A percentile compares a stretch with the other conserved stretches of the same genome.
phyloP scores from a whole-genome alignment of 1,140 invertebrate genomes.

The Cotesia vestalis region DNA sequence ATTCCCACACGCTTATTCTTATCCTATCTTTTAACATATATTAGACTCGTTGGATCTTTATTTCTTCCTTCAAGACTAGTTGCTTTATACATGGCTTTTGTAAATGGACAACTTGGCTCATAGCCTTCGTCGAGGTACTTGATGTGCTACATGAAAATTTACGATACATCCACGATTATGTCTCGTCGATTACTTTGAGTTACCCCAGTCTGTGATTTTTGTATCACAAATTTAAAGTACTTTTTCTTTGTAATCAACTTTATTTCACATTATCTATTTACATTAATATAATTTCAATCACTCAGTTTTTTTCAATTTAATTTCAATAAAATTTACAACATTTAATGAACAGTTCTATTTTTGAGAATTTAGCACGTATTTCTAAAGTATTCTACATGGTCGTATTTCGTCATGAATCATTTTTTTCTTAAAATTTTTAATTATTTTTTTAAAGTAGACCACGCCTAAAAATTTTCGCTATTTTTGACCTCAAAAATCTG shows the following conservation, averaged over 20 bases:
- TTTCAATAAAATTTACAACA: too few species aligned
- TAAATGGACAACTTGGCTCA: conserved; percentile 56
- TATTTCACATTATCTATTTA: too few species aligned
- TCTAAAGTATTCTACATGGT: too few species aligned
- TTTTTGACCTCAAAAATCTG: too few species aligned
- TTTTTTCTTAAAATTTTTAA: too few species aligned
- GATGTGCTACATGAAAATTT: conserved; percentile 47
- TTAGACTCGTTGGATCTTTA: conserved; percentile 43
- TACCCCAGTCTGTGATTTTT: conserved; percentile 23
- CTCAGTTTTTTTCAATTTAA: too few species aligned
- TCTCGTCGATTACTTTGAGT: conserved; percentile 52
- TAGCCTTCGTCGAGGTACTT: conserved; percentile 37
- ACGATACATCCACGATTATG: conserved; percentile 46
- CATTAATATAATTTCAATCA: too few species aligned
- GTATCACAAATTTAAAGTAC: background rate
- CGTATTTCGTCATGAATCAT: too few species aligned
- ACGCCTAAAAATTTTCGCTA: too few species aligned
- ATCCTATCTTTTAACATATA: background rate
- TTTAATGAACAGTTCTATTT: too few species aligned
- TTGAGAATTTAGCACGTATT: too few species aligned
- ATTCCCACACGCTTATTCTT: background rate
- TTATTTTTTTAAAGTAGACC: too few species aligned
- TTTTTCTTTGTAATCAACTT: background rate
- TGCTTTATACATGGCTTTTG: conserved; percentile 39
- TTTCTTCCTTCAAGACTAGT: conserved; percentile 46